Evolutionary conservation across 2,113 vertebrate species (phyloP), one percentile per base, ranked within the genome.

Genomic region (Amblyopsis rosae): DNA sequence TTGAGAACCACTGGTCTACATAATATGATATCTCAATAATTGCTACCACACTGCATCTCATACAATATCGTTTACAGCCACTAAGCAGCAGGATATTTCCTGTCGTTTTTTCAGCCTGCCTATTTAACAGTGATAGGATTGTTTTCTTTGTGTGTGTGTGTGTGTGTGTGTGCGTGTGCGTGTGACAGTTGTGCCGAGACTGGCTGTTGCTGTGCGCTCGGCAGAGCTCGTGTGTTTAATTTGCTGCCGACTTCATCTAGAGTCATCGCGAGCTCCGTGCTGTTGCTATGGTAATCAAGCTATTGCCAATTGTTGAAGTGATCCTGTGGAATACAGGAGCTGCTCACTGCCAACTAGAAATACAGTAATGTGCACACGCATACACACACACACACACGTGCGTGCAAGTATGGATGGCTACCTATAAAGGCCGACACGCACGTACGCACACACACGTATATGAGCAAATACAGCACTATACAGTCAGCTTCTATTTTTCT

Each of bases 261-360:
- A 76, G 78, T 81, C 79, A 78, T 87, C 70, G 63, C 84, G 80
- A 72, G 68, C 71, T 77, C 75, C 66, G 72, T 74, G 72, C 50
- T 54, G 88, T 92, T 92, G 92, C 90, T 90, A 92, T 92, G 88
- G 88, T 85, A 92, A 92, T 93, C 84, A 87, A 88, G 73, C 85
- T 81, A 80, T 87, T 82, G 84, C 87, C 88, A 85, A 86, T 89
- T 85, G 83, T 84, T 88, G 81, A 72, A 89, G 88, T 86, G 86
- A 90, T 92, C 89, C 79, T 70, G 81, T 84, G 76, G 89, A 87
- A 86, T 82, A 76, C 69, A 76, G 73, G 69, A 79, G 86, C 67
- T 59, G 72, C 73, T 80, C 73, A 70, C 69, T 73, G 66, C 82
- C 75, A 86, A 82, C 79, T 68, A 75, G 65, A 59, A 58, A 67